Percentiles rank a stretch among this genome's conserved stretches.
These are phyloP conservation scores for Limenitis camilla DNA, from an alignment of 2,888 invertebrate genomes.

Conservation along the genomic window DNA sequence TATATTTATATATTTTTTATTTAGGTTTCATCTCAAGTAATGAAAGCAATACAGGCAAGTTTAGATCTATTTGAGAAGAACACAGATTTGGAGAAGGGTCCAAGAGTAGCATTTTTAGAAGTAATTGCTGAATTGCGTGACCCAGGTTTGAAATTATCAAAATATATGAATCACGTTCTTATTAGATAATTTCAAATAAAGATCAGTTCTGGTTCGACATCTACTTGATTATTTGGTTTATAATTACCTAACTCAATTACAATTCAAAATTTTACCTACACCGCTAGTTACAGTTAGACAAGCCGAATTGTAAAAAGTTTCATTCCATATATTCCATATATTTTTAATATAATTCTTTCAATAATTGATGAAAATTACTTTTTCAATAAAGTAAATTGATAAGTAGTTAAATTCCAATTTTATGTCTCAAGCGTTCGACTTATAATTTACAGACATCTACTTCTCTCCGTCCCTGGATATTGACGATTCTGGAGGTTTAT, in stretches of 20 bases:
- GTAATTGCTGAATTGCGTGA: slow-evolving; percentile 82
- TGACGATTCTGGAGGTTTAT: slow-evolving; percentile 79
- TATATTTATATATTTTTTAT: background rate
- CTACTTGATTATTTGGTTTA: no score
- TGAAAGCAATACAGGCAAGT: slow-evolving; percentile 67
- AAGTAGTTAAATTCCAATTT: no score
- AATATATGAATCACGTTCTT: background rate
- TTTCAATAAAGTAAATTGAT: no score
- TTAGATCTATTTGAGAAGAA: slow-evolving; percentile 75
- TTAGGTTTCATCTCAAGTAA: slow-evolving; percentile 58
- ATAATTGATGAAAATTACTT: no score
- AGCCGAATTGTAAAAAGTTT: no score
- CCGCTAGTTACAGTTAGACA: no score
- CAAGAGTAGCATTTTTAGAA: slow-evolving; percentile 82
- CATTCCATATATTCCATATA: no score
- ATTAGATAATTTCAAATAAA: no score
- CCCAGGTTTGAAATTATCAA: slow-evolving; percentile 59
- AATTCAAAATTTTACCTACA: no score
- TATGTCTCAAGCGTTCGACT: background rate
- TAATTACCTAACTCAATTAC: no score
- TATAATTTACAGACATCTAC: slow-evolving; percentile 65
- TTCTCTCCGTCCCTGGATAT: slow-evolving; percentile 83
- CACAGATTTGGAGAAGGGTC: slow-evolving; percentile 73
- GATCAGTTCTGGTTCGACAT: no score
- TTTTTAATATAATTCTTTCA: no score